Base-by-base conservation (phyloP, 2,888 invertebrate species). In the Chironomus riparius region DNA sequence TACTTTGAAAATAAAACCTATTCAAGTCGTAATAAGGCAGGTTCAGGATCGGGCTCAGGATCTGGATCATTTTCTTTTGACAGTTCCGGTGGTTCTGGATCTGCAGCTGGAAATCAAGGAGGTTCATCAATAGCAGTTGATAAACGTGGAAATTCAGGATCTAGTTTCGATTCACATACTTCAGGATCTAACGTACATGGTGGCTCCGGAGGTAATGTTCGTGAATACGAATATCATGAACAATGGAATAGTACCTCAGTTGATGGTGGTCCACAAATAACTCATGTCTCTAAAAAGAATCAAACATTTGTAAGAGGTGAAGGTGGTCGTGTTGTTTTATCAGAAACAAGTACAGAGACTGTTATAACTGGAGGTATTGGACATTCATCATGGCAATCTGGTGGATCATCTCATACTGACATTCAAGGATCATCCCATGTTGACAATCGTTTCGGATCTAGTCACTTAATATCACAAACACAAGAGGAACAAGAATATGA, bases 331-430 rank as follows among this genome's bases (percentile, higher is more conserved):
- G 86, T 86, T 0, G 83, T 85, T 79, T 82, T 80, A 0, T 79
- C 84, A 2, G 87, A 88, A 79, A 83, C 83, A 0, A 87, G 87
- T 78, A 87, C 87, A 0, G 87, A 87, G 77, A 79, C 47, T 21
- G n/a, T 68, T 1, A 47, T 65, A 22, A 47, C 4, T 47, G 76
- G 70, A 18, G 75, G 75, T 1, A 50, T 24, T 75, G 68, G 15
- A 15, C 10, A 28, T 2, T 56, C 47, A n/a, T 47, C 18, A 12
- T 22, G 22, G 22, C 13, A 56, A 12, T 21, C 18, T 18, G 13
- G 21, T 24, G 47, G 18, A 15, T 65, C 24, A 65, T 18, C n/a
- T 28, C 28, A 28, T 4, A 4, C 4, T 28, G 28, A 28, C 4
- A 28, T 28, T 3, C 28, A 28, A 28, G 47, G 18, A 15, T 65